Evolutionary conservation across 1,140 invertebrate species (phyloP).

Genomic region (Danaus melanippus): DNA sequence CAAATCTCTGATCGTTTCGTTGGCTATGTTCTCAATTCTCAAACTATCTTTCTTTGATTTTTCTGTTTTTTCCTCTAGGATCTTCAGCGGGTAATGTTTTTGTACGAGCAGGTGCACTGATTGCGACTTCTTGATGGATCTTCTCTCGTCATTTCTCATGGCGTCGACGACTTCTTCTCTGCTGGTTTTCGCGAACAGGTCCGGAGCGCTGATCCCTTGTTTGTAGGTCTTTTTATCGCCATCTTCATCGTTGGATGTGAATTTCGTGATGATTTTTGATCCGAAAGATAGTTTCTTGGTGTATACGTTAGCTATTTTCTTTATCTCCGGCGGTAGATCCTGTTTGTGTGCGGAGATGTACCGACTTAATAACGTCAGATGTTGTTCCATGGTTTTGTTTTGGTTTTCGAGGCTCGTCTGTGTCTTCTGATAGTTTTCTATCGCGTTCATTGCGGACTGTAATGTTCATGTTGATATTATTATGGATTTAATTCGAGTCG

Average conservation of each 20-base stretch:
- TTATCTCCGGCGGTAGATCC: slow-evolving; percentile 58
- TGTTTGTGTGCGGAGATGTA: slow-evolving; percentile 53
- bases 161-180: slow-evolving; percentile 46
- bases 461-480: slow-evolving; percentile 9
- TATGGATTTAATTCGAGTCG: no score
- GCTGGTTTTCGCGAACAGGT: slow-evolving; percentile 57
- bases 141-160: slow-evolving; percentile 31
- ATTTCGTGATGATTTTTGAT: slow-evolving; percentile 59
- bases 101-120: slow-evolving; percentile 60
- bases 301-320: slow-evolving; percentile 57
- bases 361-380: slow-evolving; percentile 49
- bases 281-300: slow-evolving; percentile 59
- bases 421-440: slow-evolving; percentile 56
- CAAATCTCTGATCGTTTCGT: slow-evolving; percentile 61
- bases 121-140: slow-evolving; percentile 67
- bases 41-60: slow-evolving; percentile 37
- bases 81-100: slow-evolving; percentile 45
- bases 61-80: slow-evolving; percentile 48
- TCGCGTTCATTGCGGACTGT: slow-evolving; percentile 61
- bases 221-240: slow-evolving; percentile 54
- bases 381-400: slow-evolving; percentile 61
- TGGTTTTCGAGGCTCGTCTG: slow-evolving; percentile 52
- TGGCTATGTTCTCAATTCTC: slow-evolving; percentile 39
- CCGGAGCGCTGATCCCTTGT: slow-evolving; percentile 57
- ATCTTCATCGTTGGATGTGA: slow-evolving; percentile 44